Percentiles rank a stretch among this genome's conserved stretches.
Conservation (phyloP, 2,113 vertebrate genomes). For the Protobothrops mucrosquamatus region DNA sequence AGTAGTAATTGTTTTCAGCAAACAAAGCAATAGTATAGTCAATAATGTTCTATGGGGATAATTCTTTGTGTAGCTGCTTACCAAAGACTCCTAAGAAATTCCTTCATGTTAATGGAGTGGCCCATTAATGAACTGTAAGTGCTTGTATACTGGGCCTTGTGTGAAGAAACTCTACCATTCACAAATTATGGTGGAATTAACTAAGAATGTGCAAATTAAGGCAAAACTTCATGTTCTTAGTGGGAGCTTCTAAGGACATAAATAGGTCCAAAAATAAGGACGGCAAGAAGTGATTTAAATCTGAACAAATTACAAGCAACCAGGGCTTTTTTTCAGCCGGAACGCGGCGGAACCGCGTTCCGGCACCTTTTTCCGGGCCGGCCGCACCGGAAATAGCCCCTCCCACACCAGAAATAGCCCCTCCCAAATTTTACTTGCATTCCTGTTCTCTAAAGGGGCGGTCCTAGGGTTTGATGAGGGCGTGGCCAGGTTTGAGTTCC, state of each 20-base stretch:
- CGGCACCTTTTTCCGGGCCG: too few species aligned
- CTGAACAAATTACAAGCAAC: neutral
- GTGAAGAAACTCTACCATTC: neutral
- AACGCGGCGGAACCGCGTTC: too few species aligned
- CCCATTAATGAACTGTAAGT: neutral
- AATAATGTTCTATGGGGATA: neutral
- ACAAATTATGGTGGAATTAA: neutral
- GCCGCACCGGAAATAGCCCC: too few species aligned
- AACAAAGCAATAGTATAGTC: neutral
- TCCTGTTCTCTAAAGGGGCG: too few species aligned
- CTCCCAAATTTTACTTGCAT: too few species aligned
- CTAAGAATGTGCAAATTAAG: neutral
- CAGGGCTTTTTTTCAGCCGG: too few species aligned
- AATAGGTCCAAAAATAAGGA: neutral
- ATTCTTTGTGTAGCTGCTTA: neutral
- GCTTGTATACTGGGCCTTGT: neutral
- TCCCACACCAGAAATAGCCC: too few species aligned
- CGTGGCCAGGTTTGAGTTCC: too few species aligned
- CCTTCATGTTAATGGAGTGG: neutral
- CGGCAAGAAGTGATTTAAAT: neutral
- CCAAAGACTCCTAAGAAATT: neutral
- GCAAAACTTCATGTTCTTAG: neutral
- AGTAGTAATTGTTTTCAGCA: neutral
- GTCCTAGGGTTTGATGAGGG: too few species aligned
- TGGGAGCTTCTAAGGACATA: neutral